Evolutionary conservation across 1,140 invertebrate genomes (phyloP).

Genomic region (Trichonephila clavipes): DNA sequence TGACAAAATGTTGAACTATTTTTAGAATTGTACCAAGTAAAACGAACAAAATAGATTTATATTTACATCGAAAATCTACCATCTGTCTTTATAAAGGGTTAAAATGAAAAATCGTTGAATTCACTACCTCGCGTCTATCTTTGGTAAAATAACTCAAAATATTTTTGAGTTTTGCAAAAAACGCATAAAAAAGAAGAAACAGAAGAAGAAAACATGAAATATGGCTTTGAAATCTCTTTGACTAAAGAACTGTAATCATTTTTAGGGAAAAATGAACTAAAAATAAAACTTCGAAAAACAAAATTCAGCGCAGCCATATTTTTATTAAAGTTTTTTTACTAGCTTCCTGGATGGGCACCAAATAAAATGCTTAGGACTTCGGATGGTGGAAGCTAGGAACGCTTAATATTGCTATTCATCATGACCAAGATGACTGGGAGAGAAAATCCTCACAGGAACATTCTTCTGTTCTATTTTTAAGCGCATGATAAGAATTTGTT

Average conservation of each 20-base stretch:
- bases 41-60: too few species aligned
- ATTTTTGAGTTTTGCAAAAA: too few species aligned
- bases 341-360: conserved; percentile 30
- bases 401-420: conserved; percentile 49
- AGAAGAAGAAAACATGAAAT: not conserved
- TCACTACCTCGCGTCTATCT: conserved; percentile 13
- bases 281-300: conserved; percentile 29
- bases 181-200: too few species aligned
- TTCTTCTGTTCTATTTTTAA: conserved; percentile 11
- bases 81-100: too few species aligned
- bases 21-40: too few species aligned
- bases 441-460: not conserved
- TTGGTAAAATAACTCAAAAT: not conserved
- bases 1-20: too few species aligned
- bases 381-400: conserved; percentile 14
- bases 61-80: too few species aligned
- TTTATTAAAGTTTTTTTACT: not conserved
- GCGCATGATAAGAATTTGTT: conserved; percentile 55
- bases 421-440: not conserved
- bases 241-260: conserved; percentile 38
- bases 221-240: conserved; percentile 40
- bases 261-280: not conserved
- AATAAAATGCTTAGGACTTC: conserved; percentile 44
- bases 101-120: conserved; percentile 21
- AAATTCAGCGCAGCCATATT: conserved; percentile 32